Evolutionary conservation across 2,888 invertebrate species (phyloP).

Genomic region (Pteria penguin): DNA sequence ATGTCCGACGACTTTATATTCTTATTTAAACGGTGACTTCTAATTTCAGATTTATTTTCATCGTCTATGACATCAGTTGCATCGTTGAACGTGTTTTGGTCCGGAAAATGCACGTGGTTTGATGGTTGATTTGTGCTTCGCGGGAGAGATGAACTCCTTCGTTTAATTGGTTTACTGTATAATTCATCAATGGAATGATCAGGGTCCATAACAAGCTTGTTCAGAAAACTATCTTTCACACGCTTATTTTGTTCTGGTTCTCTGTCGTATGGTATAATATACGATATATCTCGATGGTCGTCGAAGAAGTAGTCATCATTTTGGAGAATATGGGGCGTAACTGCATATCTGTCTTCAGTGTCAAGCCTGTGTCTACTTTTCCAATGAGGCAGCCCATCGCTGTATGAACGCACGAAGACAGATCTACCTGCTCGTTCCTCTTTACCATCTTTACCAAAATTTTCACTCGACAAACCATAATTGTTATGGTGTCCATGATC

Average conservation of each 20-base stretch:
- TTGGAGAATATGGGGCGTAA: neutral
- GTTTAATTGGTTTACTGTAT: constrained; percentile 35
- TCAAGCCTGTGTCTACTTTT: constrained; percentile 12
- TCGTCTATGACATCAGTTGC: neutral
- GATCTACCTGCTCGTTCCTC: constrained; percentile 3
- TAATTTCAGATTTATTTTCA: neutral
- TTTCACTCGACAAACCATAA: neutral
- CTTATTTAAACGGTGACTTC: neutral
- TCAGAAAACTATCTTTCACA: neutral
- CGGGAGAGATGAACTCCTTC: neutral
- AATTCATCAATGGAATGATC: constrained; percentile 15
- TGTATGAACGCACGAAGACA: constrained; percentile 16
- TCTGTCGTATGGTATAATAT: neutral
- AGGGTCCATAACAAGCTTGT: neutral
- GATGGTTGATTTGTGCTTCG: neutral
- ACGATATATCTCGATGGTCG: neutral
- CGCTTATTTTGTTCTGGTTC: neutral
- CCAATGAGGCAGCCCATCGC: constrained; percentile 31
- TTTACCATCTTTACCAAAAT: neutral
- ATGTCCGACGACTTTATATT: neutral
- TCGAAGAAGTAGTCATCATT: constrained; percentile 15
- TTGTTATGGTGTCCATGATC: neutral
- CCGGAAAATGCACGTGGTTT: constrained; percentile 28
- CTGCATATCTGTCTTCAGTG: constrained; percentile 16
- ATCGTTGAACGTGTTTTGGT: neutral